Evolutionary conservation across 2,888 invertebrate genomes (phyloP).

Genomic region (Clistopyga incitator): DNA sequence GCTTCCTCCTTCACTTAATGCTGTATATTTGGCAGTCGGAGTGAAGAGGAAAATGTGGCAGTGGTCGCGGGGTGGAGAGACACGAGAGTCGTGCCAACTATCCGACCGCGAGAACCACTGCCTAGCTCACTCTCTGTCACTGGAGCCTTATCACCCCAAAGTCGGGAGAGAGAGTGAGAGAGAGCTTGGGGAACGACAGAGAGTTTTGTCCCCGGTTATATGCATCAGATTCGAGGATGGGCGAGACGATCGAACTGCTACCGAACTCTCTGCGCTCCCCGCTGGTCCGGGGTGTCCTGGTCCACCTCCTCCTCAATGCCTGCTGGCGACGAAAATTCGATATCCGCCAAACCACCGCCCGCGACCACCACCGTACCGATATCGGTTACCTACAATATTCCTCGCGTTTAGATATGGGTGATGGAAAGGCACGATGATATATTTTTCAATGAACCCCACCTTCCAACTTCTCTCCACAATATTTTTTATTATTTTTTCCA

Average conservation of each 20-base stretch:
- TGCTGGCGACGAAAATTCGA: conserved; percentile 68
- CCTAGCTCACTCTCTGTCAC: conserved; percentile 26
- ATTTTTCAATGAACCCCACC: neutral
- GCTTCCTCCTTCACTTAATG: neutral
- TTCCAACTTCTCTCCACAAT: neutral
- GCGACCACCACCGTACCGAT: conserved; percentile 42
- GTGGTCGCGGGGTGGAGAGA: conserved; percentile 21
- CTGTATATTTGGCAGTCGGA: conserved; percentile 26
- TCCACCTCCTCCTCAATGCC: conserved; percentile 36
- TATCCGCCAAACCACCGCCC: conserved; percentile 54
- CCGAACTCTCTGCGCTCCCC: conserved; percentile 9
- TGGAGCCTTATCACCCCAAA: conserved; percentile 57
- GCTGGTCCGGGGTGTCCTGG: conserved; percentile 8
- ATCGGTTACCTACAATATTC: conserved; percentile 58
- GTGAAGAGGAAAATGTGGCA: conserved; percentile 34
- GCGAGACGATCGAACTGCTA: conserved; percentile 41
- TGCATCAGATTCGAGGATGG: conserved; percentile 51
- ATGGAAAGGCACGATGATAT: conserved; percentile 55
- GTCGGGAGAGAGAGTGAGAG: conserved; percentile 29
- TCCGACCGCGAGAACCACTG: conserved; percentile 50
- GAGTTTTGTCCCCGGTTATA: conserved; percentile 33
- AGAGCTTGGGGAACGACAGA: conserved; percentile 20
- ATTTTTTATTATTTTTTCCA: neutral
- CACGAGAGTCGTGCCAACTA: conserved; percentile 64
- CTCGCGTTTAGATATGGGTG: conserved; percentile 53